Evolutionary conservation across 2,888 invertebrate genomes (phyloP), one percentile per base, ranked within the genome.

Genomic region (Ormyrus pomaceus): DNA sequence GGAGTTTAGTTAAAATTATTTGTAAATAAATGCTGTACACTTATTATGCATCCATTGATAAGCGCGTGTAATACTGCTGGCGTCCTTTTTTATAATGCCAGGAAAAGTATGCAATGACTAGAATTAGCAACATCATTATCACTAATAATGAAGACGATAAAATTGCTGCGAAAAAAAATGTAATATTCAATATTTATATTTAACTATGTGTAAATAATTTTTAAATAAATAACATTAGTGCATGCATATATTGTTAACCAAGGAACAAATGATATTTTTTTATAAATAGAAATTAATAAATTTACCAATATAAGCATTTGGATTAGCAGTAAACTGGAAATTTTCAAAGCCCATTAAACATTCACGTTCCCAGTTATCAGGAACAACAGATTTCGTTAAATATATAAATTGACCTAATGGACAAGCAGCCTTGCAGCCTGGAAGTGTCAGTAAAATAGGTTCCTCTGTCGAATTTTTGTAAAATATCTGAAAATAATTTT

Each of bases 381-480:
- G 92, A 75, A 95, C 87, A 0, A 95, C 90, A 81, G 94, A 93
- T 58, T 93, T 91, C 82, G 95, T 94, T 55, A 94, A 83, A 9
- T 87, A 84, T n/a, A 91, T 87, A 88, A 95, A 95, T 84, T 92
- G 91, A 5, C 92, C 89, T 3, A 95, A 86, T 0, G 94, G 93
- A 85, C 96, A 96, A 13, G 92, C 89, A 5, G 91, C 84, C 0
- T 93, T 93, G 88, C 96, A 96, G n/a, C 92, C 92, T 0, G 95
- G 95, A 82, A 96, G 92, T 2, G 91, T 87, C 72, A 96, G 87
- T 4, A 93, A 89, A 61, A 88, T 84, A 0, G 95, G 94, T 70
- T 94, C 94, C 0, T 88, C 90, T 7, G 93, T 92, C 0, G 93
- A 91, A 87, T 95, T 95, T 87, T 95, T 94, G 86, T 95, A 96